phyloP scores from a whole-genome alignment of 2,113 vertebrate species.

The Notothenia coriiceps region DNA sequence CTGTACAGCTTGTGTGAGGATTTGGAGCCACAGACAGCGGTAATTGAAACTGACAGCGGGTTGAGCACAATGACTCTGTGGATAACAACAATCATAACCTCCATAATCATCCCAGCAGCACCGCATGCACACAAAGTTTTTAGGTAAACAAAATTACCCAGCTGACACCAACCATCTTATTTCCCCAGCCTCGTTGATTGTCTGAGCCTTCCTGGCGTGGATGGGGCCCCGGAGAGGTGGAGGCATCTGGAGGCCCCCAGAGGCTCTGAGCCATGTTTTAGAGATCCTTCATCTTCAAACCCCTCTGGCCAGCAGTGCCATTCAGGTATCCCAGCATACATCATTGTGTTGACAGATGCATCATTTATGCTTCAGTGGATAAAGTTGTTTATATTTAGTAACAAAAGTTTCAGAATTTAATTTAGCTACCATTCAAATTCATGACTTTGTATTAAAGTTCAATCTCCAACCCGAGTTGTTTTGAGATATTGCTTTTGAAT shows the following conservation, averaged over 20 bases:
- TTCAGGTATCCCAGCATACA: background rate
- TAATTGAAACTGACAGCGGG: constrained; percentile 85
- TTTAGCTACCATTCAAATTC: background rate
- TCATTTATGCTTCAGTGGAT: background rate
- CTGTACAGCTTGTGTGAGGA: constrained; percentile 61
- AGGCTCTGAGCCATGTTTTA: constrained; percentile 23
- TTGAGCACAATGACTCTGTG: constrained; percentile 79
- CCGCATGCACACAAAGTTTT: constrained; percentile 68
- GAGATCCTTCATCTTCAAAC: constrained; percentile 27
- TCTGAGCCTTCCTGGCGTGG: constrained; percentile 35
- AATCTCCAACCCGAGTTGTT: background rate
- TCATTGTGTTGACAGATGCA: constrained; percentile 6
- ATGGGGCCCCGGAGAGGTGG: constrained; percentile 8
- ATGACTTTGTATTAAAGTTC: background rate
- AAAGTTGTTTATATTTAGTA: background rate
- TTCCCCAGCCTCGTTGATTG: constrained; percentile 62
- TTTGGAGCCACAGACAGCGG: constrained; percentile 72
- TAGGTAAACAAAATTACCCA: constrained; percentile 82
- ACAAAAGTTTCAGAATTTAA: constrained; percentile 23
- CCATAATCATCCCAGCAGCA: constrained; percentile 80
- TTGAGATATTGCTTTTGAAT: background rate
- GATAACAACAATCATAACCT: constrained; percentile 83
- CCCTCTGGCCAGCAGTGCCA: background rate
- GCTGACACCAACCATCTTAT: constrained; percentile 66
- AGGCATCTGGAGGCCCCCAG: constrained; percentile 13